Percentiles rank a stretch among this genome's conserved stretches.
These are phyloP conservation scores for Athrips mouffetella DNA, from an alignment of 2,888 invertebrate species.

Conservation along the genomic window DNA sequence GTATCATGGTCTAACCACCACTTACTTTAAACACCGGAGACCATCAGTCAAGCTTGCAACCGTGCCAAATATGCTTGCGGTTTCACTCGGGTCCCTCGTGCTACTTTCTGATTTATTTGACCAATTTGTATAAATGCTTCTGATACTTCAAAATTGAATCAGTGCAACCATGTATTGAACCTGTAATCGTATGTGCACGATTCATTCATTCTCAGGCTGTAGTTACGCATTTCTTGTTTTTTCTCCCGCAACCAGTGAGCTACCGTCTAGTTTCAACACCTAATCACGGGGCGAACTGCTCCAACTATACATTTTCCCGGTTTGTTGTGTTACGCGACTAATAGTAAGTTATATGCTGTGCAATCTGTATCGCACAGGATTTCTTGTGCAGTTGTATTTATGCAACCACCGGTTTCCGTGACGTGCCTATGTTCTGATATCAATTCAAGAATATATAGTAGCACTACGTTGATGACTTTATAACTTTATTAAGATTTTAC, in stretches of 20 bases:
- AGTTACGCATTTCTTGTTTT: slow-evolving; percentile 1
- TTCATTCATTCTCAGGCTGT: neutral
- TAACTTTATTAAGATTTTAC: neutral
- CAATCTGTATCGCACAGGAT: slow-evolving; percentile 27
- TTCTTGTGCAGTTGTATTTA: slow-evolving; percentile 22
- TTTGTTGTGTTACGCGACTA: slow-evolving; percentile 32
- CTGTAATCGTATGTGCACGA: neutral
- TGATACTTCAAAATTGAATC: neutral
- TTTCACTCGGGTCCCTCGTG: slow-evolving; percentile 19
- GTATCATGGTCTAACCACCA: slow-evolving; percentile 23
- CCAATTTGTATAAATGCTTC: slow-evolving; percentile 1
- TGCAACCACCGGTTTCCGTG: slow-evolving; percentile 20
- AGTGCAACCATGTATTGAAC: neutral
- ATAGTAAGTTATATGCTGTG: slow-evolving; percentile 24
- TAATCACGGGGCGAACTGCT: slow-evolving; percentile 26
- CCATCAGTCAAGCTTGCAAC: slow-evolving; percentile 21
- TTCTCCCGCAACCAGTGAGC: slow-evolving; percentile 13
- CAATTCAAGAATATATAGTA: neutral
- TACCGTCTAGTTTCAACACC: slow-evolving; percentile 25
- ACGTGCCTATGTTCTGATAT: slow-evolving; percentile 14
- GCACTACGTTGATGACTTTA: slow-evolving; percentile 1
- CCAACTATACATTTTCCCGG: slow-evolving; percentile 27
- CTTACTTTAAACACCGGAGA: slow-evolving; percentile 22
- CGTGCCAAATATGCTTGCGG: slow-evolving; percentile 24
- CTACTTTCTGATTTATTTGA: slow-evolving; percentile 8